Evolutionary conservation across 2,113 vertebrate genomes (phyloP).

Genomic region (Gallinago media): DNA sequence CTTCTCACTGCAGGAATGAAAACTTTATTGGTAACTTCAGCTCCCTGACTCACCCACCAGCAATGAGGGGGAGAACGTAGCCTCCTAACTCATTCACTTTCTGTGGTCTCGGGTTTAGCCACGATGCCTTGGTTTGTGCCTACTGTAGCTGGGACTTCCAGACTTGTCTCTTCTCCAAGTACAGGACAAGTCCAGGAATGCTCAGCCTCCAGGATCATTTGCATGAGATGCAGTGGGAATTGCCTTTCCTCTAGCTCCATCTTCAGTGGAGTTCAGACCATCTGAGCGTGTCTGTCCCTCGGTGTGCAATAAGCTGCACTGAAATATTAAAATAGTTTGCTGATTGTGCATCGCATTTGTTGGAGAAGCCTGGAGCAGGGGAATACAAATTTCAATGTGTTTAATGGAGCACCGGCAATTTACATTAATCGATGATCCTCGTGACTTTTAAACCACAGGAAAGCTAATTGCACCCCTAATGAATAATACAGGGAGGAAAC

Average conservation of each 20-base stretch:
- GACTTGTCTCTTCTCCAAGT: slow-evolving; percentile 12
- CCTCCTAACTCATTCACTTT: slow-evolving; percentile 35
- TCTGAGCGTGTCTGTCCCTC: background rate
- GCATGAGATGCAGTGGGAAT: background rate
- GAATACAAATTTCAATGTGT: background rate
- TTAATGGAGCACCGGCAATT: background rate
- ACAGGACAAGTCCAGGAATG: slow-evolving; percentile 43
- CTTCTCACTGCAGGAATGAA: slow-evolving; percentile 18
- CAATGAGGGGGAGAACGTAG: background rate
- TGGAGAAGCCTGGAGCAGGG: background rate
- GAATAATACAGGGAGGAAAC: background rate
- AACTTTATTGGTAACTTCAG: slow-evolving; percentile 37
- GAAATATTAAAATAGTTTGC: background rate
- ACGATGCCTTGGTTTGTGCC: slow-evolving; percentile 10
- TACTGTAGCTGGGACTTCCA: slow-evolving; percentile 39
- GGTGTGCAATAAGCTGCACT: background rate
- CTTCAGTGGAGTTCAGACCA: slow-evolving; percentile 42
- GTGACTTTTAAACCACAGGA: background rate
- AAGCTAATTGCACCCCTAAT: background rate
- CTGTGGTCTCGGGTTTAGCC: slow-evolving; percentile 48
- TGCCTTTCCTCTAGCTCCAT: slow-evolving; percentile 64
- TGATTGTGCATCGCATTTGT: background rate
- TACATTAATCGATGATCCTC: background rate
- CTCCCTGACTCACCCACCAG: slow-evolving; percentile 44
- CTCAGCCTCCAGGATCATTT: background rate